phyloP scores from a whole-genome alignment of 2,797 vertebrate species.

The Lutra lutra region DNA sequence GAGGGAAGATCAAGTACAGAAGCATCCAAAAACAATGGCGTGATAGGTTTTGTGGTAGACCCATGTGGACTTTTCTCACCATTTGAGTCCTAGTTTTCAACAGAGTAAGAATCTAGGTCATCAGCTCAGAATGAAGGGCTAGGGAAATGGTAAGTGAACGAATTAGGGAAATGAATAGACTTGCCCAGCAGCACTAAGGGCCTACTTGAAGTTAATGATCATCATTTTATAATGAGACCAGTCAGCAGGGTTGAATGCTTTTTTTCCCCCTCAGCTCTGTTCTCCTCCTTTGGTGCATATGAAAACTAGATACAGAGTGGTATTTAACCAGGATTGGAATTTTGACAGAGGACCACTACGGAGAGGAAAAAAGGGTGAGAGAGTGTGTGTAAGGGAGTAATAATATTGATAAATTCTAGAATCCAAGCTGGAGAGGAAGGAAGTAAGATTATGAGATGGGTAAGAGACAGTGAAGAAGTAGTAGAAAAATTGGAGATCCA shows the following conservation, averaged over 20 bases:
- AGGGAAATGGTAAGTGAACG: not conserved
- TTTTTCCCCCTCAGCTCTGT: not conserved
- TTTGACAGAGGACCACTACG: not conserved
- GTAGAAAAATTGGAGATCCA: not conserved
- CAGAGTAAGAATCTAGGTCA: not conserved
- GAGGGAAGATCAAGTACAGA: not conserved
- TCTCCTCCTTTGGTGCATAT: not conserved
- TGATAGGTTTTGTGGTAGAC: not conserved
- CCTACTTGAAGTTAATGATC: not conserved
- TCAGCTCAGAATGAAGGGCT: not conserved
- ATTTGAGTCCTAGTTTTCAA: not conserved
- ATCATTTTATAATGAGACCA: not conserved
- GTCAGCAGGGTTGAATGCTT: not conserved
- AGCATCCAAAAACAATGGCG: not conserved
- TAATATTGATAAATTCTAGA: not conserved
- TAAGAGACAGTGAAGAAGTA: not conserved
- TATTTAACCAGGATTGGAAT: not conserved
- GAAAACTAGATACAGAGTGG: not conserved
- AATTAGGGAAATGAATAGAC: not conserved
- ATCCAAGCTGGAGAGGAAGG: not conserved
- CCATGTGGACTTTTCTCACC: not conserved
- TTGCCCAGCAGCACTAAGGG: not conserved
- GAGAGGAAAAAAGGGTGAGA: not conserved
- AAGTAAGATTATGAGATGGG: not conserved
- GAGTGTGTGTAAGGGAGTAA: not conserved